These are phyloP conservation scores for Sceloporus undulatus DNA, from an alignment of 2,113 vertebrate species.

Conservation along the genomic window DNA sequence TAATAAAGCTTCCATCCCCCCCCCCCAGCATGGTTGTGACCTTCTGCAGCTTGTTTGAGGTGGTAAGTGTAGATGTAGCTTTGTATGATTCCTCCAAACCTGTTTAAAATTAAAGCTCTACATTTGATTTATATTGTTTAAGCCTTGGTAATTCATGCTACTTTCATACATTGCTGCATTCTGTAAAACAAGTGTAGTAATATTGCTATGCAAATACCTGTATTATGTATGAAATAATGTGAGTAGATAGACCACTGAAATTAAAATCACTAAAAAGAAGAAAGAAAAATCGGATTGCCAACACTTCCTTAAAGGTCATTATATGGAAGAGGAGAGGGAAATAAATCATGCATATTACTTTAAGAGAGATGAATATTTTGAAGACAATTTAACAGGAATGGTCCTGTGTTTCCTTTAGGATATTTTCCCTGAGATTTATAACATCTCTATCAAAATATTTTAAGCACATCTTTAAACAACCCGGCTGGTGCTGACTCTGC, in stretches of 20 bases:
- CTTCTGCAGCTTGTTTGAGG: slow-evolving; percentile 1
- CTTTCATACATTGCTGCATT: slow-evolving; percentile 34
- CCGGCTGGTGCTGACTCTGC: slow-evolving; percentile 59
- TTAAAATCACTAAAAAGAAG: slow-evolving; percentile 58
- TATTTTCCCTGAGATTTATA: slow-evolving; percentile 60
- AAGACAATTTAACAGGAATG: slow-evolving; percentile 55
- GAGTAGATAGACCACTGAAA: slow-evolving; percentile 58
- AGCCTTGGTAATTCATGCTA: background rate
- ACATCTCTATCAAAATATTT: slow-evolving; percentile 63
- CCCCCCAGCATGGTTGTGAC: background rate
- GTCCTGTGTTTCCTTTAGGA: slow-evolving; percentile 46
- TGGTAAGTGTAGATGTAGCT: background rate
- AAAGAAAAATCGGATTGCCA: slow-evolving; percentile 54
- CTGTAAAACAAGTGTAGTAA: slow-evolving; percentile 37
- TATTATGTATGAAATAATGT: slow-evolving; percentile 65
- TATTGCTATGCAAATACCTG: slow-evolving; percentile 65
- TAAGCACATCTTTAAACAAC: slow-evolving; percentile 62
- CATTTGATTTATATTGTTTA: slow-evolving; percentile 6
- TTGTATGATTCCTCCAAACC: background rate
- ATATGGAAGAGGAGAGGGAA: slow-evolving; percentile 49
- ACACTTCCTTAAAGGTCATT: slow-evolving; percentile 59
- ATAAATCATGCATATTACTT: slow-evolving; percentile 62
- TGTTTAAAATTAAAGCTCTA: background rate
- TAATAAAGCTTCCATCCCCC: no score
- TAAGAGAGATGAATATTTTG: slow-evolving; percentile 62